These are phyloP conservation scores for Charina bottae DNA, from an alignment of 2,113 vertebrate genomes.

Conservation along the genomic window DNA sequence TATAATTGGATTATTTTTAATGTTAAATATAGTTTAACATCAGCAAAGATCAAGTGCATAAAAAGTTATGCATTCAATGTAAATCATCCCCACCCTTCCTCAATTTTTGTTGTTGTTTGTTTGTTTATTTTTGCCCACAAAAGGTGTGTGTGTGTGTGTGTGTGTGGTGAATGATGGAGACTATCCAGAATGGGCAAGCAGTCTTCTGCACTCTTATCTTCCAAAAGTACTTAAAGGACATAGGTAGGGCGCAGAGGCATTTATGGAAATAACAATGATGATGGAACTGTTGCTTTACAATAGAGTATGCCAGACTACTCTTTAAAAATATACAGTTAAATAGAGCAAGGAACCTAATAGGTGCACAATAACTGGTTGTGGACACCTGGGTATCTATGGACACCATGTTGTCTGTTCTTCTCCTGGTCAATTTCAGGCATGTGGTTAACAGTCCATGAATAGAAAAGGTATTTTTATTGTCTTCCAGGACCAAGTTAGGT, in stretches of 20 bases:
- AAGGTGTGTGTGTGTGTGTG: neutral
- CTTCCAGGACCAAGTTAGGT: neutral
- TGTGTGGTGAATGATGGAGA: neutral
- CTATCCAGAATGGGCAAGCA: neutral
- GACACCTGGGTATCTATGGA: neutral
- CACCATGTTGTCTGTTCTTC: neutral
- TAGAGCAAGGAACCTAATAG: neutral
- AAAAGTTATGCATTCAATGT: neutral
- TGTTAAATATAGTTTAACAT: neutral
- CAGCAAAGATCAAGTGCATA: neutral
- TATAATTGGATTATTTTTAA: neutral
- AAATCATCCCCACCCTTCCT: neutral
- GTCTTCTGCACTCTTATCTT: neutral
- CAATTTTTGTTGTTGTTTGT: neutral
- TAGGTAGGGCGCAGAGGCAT: neutral
- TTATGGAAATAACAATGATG: neutral
- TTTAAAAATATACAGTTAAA: neutral
- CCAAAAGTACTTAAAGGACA: neutral
- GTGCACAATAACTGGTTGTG: neutral
- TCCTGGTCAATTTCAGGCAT: slow-evolving; percentile 32
- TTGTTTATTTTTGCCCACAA: neutral
- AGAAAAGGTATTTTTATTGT: neutral
- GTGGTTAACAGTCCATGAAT: neutral
- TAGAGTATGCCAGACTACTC: neutral
- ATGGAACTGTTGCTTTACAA: neutral